phyloP scores from a whole-genome alignment of 2,797 vertebrate genomes.

The Delichon dasypus region DNA sequence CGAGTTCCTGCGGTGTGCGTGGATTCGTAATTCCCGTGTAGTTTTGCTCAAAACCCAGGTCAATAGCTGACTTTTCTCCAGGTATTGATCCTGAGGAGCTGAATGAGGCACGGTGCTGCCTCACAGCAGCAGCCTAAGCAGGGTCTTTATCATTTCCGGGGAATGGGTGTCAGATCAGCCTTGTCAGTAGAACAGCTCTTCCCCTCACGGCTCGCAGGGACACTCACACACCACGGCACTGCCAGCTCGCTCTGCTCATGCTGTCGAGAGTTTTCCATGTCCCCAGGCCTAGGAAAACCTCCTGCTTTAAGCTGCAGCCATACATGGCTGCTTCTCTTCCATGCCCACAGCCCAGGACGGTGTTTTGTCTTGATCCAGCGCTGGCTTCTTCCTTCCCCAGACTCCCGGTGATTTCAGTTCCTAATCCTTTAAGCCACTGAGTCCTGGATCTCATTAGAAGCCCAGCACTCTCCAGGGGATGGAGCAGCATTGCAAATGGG shows the following conservation, averaged over 20 bases:
- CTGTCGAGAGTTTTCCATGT: neutral
- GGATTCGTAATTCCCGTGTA: neutral
- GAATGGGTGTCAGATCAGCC: neutral
- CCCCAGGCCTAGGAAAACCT: neutral
- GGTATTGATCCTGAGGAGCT: neutral
- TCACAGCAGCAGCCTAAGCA: neutral
- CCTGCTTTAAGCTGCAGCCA: neutral
- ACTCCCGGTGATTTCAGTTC: neutral
- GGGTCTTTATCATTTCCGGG: neutral
- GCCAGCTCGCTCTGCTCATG: rapidly evolving
- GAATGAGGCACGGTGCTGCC: neutral
- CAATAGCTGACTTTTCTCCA: constrained; percentile 14
- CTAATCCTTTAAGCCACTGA: constrained; percentile 50
- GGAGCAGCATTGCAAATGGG: neutral
- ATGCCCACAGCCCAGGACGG: neutral
- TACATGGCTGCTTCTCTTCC: neutral
- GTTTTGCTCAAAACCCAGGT: neutral
- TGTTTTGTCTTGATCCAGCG: neutral
- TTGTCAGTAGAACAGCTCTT: neutral
- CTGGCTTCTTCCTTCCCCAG: neutral
- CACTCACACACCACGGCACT: rapidly evolving
- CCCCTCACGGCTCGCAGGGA: rapidly evolving
- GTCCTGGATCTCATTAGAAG: constrained; percentile 27
- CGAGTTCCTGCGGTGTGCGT: neutral
- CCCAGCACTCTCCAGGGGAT: neutral